Base-by-base conservation (phyloP, 2,888 invertebrate species). In the Laothoe populi region DNA sequence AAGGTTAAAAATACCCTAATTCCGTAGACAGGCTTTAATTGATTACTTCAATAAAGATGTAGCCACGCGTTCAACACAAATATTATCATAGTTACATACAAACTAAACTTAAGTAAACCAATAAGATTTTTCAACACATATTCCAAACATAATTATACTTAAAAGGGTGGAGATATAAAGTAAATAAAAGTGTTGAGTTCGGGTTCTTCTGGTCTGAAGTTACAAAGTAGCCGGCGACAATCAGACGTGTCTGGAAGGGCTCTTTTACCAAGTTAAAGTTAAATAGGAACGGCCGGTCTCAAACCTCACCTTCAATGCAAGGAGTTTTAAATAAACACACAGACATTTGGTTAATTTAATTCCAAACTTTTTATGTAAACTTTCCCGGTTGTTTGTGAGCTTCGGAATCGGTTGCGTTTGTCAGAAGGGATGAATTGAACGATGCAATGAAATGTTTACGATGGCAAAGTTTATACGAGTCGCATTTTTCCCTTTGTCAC, bases 261-360 rank as follows among this genome's bases (percentile, higher is more conserved):
- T 61, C 61, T 61, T 61, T 53, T 42, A 59, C 16, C 63, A 49
- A n/a, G n/a, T n/a, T n/a, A n/a, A 69, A 72, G 66, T 72, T 72
- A 71, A 70, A 71, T 71, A 69, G 67, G 53, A 53, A 53, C 26
- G 53, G 53, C 53, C 31, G 53, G 49, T 31, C 31, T 53, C 16
- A 26, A 49, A 16, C 49, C 16, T 26, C 31, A 8, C 7, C 31
- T 31, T 11, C 31, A 31, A 4, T 31, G 10, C 31, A 5, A 19
- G 31, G 19, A 31, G 45, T 45, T 44, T 44, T 44, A 45, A 58
- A 58, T 58, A 58, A 59, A 59, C 59, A 59, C 16, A 45, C 59
- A 59, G 26, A 59, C 59, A 26, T 45, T 45, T 59, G 24, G 59
- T 59, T 59, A 19, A 31, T 59, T 59, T 59, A 59, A 45, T 59